phyloP scores from a whole-genome alignment of 1,140 invertebrate species.

The Drosophila nebulosa region DNA sequence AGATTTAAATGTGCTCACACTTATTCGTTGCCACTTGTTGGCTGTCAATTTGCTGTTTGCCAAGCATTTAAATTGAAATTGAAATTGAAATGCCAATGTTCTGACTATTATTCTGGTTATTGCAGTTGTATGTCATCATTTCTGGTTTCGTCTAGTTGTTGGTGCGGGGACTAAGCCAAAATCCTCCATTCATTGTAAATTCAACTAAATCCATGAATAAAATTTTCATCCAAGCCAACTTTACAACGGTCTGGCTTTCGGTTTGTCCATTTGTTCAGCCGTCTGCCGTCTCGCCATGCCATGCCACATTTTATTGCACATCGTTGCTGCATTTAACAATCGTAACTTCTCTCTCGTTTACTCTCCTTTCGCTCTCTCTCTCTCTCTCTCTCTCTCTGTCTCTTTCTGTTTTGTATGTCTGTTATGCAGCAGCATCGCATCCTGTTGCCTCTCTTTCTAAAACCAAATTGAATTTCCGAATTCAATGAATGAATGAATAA shows the following conservation, averaged over 20 bases:
- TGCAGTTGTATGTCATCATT: constrained; percentile 58
- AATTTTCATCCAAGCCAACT: constrained; percentile 50
- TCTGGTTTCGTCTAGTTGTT: constrained; percentile 50
- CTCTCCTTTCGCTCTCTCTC: constrained; percentile 2
- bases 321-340: constrained; percentile 67
- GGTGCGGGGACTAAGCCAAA: constrained; percentile 59
- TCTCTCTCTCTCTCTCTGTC: constrained; percentile 6
- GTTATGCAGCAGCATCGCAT: constrained; percentile 16
- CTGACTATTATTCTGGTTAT: constrained; percentile 21
- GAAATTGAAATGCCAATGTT: constrained; percentile 63
- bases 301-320: constrained; percentile 68
- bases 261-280: constrained; percentile 19
- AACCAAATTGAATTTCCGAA: constrained; percentile 75
- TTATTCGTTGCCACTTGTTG: constrained; percentile 59
- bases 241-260: constrained; percentile 7
- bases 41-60: constrained; percentile 20
- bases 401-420: not conserved
- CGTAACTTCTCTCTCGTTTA: constrained; percentile 4
- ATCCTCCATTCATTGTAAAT: constrained; percentile 73
- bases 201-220: constrained; percentile 79
- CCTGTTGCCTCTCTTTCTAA: constrained; percentile 26
- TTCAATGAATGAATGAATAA: constrained; percentile 74
- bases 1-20: not conserved
- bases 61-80: constrained; percentile 73
- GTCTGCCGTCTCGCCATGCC: not conserved